Evolutionary conservation across 2,113 vertebrate species (phyloP), one percentile per base, ranked within the genome.

Genomic region (Narcine bancroftii): DNA sequence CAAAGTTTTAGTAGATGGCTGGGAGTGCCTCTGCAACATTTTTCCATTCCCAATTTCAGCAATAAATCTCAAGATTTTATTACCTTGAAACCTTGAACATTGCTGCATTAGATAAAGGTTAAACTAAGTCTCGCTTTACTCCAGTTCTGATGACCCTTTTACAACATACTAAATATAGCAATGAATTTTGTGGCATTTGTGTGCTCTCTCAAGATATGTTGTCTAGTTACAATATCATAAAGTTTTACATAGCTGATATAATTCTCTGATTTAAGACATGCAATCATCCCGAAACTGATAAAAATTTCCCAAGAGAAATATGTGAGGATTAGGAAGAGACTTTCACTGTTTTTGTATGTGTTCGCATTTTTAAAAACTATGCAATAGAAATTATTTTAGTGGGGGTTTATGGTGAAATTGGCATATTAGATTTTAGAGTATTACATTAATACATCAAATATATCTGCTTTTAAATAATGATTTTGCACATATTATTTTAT

Each of bases 111-210:
- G 89, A 26, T 42, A 71, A 91, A 91, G 39, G 39, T 71, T 21
- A 47, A 91, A 71, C 39, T 66, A 19, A 26, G 42, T 26, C 63
- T 47, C 24, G 71, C n/a, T 91, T 45, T 45, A 69, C 63, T 45
- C 87, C 63, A 91, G 33, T 69, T 47, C 21, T 91, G 36, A 47
- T 81, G 77, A 81, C n/a, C 56, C n/a, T 42, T 65, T 91, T 69
- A 91, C 87, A 91, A 91, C 63, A 60, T 45, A 24, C 63, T 91
- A 69, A 69, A 69, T 91, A 69, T 42, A 69, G 39, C 63, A 89
- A 29, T 89, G n/a, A 89, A 66, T 89, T 65, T 19, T 66, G 45
- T 45, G 39, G 24, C 45, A 63, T 91, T 69, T 66, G n/a, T 42
- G 6, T 85, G 81, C 5, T 91, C 39, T 66, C 45, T 63, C 63